Conservation (phyloP, 2,888 invertebrate species). For the Xylota sylvarum region DNA sequence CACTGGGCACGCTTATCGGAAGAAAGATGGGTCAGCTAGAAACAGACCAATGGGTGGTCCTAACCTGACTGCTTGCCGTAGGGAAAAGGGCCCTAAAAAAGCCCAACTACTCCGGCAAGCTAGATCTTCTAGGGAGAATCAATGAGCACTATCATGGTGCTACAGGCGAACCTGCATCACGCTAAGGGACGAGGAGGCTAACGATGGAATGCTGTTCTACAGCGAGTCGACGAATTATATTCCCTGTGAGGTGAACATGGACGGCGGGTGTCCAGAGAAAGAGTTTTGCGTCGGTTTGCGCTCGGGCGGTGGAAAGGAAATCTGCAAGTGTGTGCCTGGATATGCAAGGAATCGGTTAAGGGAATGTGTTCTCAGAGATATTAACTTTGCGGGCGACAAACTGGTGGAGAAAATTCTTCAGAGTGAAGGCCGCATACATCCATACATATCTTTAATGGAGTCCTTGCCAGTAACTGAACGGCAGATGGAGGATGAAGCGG, state of each 20-base stretch:
- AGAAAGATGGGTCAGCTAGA: too few relatives aligned
- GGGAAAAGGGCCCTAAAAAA: too few relatives aligned
- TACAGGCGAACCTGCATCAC: too few relatives aligned
- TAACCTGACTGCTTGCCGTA: too few relatives aligned
- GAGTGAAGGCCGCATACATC: slow-evolving; percentile 76
- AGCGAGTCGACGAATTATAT: slow-evolving; percentile 84
- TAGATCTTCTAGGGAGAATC: too few relatives aligned
- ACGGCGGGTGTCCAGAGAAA: slow-evolving; percentile 87
- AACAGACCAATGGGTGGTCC: too few relatives aligned
- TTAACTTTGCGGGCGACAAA: slow-evolving; percentile 80
- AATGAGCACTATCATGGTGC: too few relatives aligned
- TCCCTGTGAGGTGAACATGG: slow-evolving; percentile 86
- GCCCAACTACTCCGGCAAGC: too few relatives aligned
- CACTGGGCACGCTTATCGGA: too few relatives aligned
- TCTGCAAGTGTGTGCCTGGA: slow-evolving; percentile 90
- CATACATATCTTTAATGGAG: slow-evolving; percentile 75
- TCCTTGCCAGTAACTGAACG: slow-evolving; percentile 78
- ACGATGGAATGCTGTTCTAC: slow-evolving; percentile 85
- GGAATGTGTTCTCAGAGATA: slow-evolving; percentile 81
- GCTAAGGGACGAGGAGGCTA: slow-evolving; percentile 81
- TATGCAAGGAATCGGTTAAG: slow-evolving; percentile 86
- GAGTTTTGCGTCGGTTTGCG: slow-evolving; percentile 88
- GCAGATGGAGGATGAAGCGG: slow-evolving; percentile 82
- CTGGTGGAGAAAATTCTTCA: slow-evolving; percentile 76
- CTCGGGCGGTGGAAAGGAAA: slow-evolving; percentile 87